Conservation (phyloP, 2,797 vertebrate species). For the Silurus aristotelis region DNA sequence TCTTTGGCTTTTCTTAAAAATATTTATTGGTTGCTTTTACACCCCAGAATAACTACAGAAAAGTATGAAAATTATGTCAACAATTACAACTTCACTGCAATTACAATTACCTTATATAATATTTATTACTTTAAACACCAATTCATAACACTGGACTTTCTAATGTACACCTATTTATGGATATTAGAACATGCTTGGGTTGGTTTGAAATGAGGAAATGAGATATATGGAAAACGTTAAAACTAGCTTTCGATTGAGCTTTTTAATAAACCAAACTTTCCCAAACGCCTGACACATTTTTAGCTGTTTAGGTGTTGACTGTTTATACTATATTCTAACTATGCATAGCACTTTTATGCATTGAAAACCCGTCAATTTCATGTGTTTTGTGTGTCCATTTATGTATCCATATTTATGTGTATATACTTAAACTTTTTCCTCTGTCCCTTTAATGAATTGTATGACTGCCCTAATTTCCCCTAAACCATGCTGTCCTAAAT, state of each 20-base stretch:
- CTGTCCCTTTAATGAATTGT: too few relatives aligned
- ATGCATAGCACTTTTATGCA: not conserved
- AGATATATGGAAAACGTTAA: not conserved
- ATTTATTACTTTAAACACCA: not conserved
- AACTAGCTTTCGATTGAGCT: not conserved
- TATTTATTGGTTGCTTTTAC: not conserved
- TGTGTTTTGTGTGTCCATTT: not conserved
- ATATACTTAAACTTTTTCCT: not conserved
- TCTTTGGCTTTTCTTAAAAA: not conserved
- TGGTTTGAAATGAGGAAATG: not conserved
- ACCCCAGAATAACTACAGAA: not conserved
- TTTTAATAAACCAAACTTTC: conserved; percentile 6
- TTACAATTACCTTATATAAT: not conserved
- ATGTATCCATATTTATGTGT: not conserved
- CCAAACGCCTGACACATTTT: not conserved
- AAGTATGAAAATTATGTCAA: not conserved
- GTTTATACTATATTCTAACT: not conserved
- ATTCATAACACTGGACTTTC: not conserved
- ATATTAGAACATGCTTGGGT: not conserved
- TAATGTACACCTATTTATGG: not conserved
- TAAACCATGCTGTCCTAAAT: not conserved
- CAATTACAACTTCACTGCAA: not conserved
- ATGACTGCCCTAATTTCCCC: not conserved
- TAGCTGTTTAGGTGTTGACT: not conserved
- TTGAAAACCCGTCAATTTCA: not conserved